Percentiles rank a stretch among this genome's conserved stretches.
Conservation (phyloP, 2,888 invertebrate species). For the Epinotia nisella region DNA sequence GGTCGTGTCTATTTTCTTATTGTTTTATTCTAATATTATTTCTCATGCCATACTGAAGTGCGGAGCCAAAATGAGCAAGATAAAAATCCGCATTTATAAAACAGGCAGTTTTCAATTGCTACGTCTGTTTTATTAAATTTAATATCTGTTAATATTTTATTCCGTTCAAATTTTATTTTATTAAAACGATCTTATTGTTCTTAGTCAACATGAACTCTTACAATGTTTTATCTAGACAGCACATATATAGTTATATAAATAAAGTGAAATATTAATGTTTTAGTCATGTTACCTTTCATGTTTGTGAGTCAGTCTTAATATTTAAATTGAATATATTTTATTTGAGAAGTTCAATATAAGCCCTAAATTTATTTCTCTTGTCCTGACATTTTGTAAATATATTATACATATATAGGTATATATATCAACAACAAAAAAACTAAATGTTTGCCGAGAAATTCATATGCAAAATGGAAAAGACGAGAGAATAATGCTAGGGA, state of each 20-base stretch:
- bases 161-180: not conserved
- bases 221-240: not conserved
- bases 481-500: not conserved
- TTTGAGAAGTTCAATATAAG: not conserved
- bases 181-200: too few relatives aligned
- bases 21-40: not conserved
- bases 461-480: not conserved
- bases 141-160: not conserved
- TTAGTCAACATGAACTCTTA: not conserved
- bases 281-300: constrained; percentile 15
- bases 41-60: too few relatives aligned
- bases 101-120: too few relatives aligned
- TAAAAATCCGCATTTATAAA: too few relatives aligned
- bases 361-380: not conserved
- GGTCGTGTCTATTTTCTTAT: too few relatives aligned
- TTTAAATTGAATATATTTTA: constrained; percentile 3
- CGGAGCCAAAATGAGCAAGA: too few relatives aligned
- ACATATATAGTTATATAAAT: constrained; percentile 8
- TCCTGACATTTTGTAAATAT: not conserved
- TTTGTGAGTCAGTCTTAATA: constrained; percentile 20
- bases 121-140: not conserved
- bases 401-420: not conserved
- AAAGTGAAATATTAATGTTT: constrained; percentile 7
- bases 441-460: not conserved
- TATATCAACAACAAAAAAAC: too few relatives aligned